Percentiles rank a stretch among this genome's conserved stretches.
Conservation (phyloP, 2,888 invertebrate species). For the Linyphia triangularis region DNA sequence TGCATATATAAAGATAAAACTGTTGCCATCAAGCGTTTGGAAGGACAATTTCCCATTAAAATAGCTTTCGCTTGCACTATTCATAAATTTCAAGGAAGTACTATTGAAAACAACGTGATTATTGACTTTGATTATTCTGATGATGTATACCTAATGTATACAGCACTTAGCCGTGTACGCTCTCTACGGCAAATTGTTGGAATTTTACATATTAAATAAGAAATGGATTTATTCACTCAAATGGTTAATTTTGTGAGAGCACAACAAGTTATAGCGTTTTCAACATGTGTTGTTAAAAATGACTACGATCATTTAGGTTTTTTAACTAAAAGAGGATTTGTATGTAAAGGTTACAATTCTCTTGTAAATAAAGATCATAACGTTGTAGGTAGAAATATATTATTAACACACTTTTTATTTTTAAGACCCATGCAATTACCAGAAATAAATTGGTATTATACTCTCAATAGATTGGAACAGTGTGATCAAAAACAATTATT, state of each 20-base stretch:
- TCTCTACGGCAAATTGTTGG: slow-evolving; percentile 30
- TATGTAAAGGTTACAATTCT: not conserved
- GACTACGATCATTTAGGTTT: not conserved
- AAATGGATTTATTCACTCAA: slow-evolving; percentile 19
- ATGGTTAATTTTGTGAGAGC: slow-evolving; percentile 8
- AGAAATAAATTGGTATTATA: not conserved
- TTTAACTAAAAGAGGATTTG: not conserved
- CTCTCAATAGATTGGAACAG: too few species aligned
- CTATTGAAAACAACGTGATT: slow-evolving; percentile 17
- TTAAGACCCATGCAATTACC: not conserved
- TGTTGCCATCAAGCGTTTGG: not conserved
- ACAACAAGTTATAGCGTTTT: not conserved
- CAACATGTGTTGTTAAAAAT: not conserved
- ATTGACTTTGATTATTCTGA: slow-evolving; percentile 27
- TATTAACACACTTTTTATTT: not conserved
- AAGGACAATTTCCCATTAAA: not conserved
- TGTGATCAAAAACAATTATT: not conserved
- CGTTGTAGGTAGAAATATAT: too few species aligned
- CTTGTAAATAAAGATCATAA: not conserved
- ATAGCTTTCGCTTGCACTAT: slow-evolving; percentile 30
- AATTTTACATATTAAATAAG: slow-evolving; percentile 35
- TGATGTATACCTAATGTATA: slow-evolving; percentile 19
- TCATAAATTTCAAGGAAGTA: slow-evolving; percentile 51
- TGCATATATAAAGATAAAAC: not conserved
- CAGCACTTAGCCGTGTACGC: slow-evolving; percentile 33